Evolutionary conservation across 2,797 vertebrate genomes (phyloP), one percentile per base, ranked within the genome.

Genomic region (Fundulus diaphanus): DNA sequence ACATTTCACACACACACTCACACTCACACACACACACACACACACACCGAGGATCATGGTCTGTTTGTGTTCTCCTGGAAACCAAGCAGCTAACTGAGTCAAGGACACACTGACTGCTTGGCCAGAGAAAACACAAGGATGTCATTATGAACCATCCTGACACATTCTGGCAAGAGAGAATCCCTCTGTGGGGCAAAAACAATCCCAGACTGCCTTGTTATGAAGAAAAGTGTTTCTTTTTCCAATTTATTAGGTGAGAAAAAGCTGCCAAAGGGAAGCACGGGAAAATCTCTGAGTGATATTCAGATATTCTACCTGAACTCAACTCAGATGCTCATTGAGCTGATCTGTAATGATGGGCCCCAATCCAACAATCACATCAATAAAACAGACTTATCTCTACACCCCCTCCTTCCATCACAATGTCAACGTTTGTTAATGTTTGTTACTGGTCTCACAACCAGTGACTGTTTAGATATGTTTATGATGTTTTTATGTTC

Each of bases 191-290:
- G 74, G 82, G 63, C 46, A 56, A 76, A 82, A n/a, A 85, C 79
- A 79, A 87, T 85, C 74, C 77, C 59, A 80, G 87, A 87, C 65
- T 83, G 78, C 81, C 85, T 84, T 79, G 82, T 87, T 85, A 88
- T 65, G 77, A 77, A 88, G 86, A 89, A 65, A 84, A 56, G 84
- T 84, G 74, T 76, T 85, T n/a, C n/a, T n/a, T 75, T 85, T 79
- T 83, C 57, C 31, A 66, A 66, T 66, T 42, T 61, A 78, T 0
- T 27, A 74, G 67, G n/a, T 42, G 56, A 71, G 44, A 82, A 3
- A 48, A 51, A 74, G 48, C 73, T 70, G 71, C 76, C 65, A 46
- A 81, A 73, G 20, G 1, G 35, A 63, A 24, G 31, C 9, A 37
- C 33, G 37, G 20, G 40, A 22, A 51, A 78, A 63, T 31, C 29